A percentile compares a stretch with the other conserved stretches of the same genome.
These are phyloP conservation scores for Labia minor DNA, from an alignment of 2,888 invertebrate genomes.

Conservation along the genomic window DNA sequence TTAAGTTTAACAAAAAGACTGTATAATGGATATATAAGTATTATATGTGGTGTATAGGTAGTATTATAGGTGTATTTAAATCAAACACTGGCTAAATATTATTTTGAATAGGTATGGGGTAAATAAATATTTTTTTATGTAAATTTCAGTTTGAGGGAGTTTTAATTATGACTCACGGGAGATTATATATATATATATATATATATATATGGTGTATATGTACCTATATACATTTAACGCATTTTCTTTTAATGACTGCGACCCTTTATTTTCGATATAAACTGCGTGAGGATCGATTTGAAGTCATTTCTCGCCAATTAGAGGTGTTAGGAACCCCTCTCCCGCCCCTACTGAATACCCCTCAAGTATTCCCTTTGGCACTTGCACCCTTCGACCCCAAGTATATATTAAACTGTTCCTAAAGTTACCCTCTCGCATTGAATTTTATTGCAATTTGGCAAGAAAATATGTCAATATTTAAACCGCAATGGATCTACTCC, in stretches of 20 bases:
- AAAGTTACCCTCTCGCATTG: not conserved
- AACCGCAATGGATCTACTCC: not conserved
- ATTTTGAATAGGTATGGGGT: no score
- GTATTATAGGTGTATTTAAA: no score
- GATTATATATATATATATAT: no score
- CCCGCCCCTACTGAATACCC: not conserved
- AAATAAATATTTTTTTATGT: no score
- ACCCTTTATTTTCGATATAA: not conserved
- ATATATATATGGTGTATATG: no score
- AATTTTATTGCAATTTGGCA: slow-evolving; percentile 13
- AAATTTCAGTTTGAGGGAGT: no score
- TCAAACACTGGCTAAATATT: no score
- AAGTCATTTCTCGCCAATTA: not conserved
- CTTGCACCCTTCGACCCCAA: not conserved
- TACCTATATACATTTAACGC: no score
- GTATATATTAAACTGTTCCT: not conserved
- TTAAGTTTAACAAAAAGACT: no score
- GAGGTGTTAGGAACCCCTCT: not conserved
- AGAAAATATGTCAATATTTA: slow-evolving; percentile 13
- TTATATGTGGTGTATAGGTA: no score
- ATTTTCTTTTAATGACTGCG: not conserved
- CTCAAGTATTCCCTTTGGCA: not conserved
- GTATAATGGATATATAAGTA: no score
- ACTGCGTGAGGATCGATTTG: not conserved
- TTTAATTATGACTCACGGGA: no score